phyloP scores from a whole-genome alignment of 2,888 invertebrate species.

The Volucella inflata region DNA sequence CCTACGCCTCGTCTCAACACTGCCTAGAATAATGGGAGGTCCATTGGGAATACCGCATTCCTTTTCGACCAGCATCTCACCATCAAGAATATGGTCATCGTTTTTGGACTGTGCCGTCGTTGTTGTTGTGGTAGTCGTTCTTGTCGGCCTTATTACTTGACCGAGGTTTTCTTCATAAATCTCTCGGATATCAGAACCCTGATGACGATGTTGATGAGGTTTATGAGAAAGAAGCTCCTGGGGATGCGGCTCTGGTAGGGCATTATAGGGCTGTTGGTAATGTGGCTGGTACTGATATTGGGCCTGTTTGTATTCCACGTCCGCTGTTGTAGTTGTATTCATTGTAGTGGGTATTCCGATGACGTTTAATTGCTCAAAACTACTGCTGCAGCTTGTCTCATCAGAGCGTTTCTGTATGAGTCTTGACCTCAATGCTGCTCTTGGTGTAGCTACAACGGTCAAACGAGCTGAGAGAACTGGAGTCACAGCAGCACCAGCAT shows the following conservation, averaged over 20 bases:
- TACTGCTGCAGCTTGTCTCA: constrained; percentile 78
- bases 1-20: constrained; percentile 68
- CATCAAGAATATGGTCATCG: constrained; percentile 25
- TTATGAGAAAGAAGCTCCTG: constrained; percentile 18
- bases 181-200: constrained; percentile 49
- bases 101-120: constrained; percentile 32
- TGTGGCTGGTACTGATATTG: constrained; percentile 64
- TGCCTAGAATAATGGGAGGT: constrained; percentile 14
- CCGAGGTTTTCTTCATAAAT: constrained; percentile 59
- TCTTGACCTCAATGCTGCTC: constrained; percentile 73
- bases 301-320: constrained; percentile 60
- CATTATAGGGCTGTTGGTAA: constrained; percentile 63
- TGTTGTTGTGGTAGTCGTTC: background rate
- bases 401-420: constrained; percentile 75
- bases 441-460: constrained; percentile 71
- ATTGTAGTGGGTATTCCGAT: constrained; percentile 75
- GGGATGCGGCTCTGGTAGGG: constrained; percentile 42
- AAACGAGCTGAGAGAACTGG: constrained; percentile 68
- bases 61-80: background rate
- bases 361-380: constrained; percentile 79
- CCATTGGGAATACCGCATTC: background rate
- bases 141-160: constrained; percentile 49
- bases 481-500: constrained; percentile 40
- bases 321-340: constrained; percentile 37
- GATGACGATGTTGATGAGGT: constrained; percentile 53